These are phyloP conservation scores for Cyprinodon brontotheroides DNA, from an alignment of 2,113 vertebrate species.

Conservation along the genomic window DNA sequence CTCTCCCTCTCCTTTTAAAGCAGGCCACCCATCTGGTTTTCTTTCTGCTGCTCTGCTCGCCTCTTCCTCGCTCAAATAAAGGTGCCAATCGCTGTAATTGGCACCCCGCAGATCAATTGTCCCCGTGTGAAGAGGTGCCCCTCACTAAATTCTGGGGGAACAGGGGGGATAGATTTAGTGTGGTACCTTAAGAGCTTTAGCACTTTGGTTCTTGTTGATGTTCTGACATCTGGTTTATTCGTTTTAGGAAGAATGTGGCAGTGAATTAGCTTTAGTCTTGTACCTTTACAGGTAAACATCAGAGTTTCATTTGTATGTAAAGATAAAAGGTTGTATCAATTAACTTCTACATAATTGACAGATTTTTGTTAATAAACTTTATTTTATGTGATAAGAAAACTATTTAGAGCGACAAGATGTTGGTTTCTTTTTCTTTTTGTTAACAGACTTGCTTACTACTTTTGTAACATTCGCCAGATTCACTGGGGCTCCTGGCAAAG, in stretches of 20 bases:
- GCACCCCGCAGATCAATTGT: slow-evolving; percentile 78
- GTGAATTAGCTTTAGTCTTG: no score
- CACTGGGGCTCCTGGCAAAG: no score
- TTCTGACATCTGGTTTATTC: neutral
- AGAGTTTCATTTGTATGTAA: no score
- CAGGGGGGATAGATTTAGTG: slow-evolving; percentile 23
- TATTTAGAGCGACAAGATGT: no score
- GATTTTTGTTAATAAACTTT: no score
- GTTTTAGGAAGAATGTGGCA: neutral
- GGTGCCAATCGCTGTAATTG: slow-evolving; percentile 83
- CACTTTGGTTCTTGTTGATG: neutral
- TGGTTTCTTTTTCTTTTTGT: no score
- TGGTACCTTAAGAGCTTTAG: slow-evolving; percentile 20
- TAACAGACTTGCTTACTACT: no score
- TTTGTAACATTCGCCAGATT: no score
- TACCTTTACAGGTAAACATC: no score
- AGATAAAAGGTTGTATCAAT: no score
- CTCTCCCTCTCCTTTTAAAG: slow-evolving; percentile 20
- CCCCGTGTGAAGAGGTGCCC: slow-evolving; percentile 55
- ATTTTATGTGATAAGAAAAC: no score
- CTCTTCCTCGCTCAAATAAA: slow-evolving; percentile 74
- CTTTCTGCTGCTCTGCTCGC: slow-evolving; percentile 65
- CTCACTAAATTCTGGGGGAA: slow-evolving; percentile 37
- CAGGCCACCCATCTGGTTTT: slow-evolving; percentile 79
- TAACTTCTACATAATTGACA: no score